phyloP scores from a whole-genome alignment of 1,140 invertebrate species.

The Acromyrmex charruanus region DNA sequence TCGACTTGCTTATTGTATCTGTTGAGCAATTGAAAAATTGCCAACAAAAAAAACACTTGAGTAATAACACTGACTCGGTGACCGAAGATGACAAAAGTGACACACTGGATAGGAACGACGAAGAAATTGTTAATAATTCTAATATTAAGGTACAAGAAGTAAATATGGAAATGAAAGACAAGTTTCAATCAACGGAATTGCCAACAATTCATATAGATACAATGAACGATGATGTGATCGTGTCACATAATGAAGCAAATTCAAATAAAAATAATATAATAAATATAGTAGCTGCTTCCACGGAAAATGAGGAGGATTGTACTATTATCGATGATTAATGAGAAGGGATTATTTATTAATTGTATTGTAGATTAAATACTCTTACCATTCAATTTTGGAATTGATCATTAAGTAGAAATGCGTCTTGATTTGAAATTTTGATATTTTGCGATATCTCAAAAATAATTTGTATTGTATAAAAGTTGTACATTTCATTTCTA shows the following conservation, averaged over 20 bases:
- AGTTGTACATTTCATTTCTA: slow-evolving; percentile 24
- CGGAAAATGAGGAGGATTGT: slow-evolving; percentile 58
- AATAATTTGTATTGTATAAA: slow-evolving; percentile 11
- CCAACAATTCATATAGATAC: neutral
- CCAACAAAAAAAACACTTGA: neutral
- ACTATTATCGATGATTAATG: slow-evolving; percentile 69
- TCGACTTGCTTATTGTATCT: slow-evolving; percentile 31
- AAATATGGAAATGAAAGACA: neutral
- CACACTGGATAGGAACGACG: neutral
- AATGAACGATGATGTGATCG: neutral
- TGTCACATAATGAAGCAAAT: neutral
- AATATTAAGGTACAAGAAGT: neutral
- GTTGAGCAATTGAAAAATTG: neutral
- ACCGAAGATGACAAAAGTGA: neutral
- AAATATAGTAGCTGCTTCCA: neutral
- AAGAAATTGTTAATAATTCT: neutral
- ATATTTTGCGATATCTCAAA: slow-evolving; percentile 4
- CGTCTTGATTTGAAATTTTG: slow-evolving; percentile 17
- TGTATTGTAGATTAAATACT: slow-evolving; percentile 21
- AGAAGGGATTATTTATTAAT: slow-evolving; percentile 8
- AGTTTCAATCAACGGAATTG: neutral
- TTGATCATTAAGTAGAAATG: neutral
- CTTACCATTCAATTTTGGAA: neutral
- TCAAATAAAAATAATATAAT: neutral
- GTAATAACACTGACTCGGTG: neutral